phyloP scores from a whole-genome alignment of 1,140 invertebrate genomes.

The Cephus cinctus region DNA sequence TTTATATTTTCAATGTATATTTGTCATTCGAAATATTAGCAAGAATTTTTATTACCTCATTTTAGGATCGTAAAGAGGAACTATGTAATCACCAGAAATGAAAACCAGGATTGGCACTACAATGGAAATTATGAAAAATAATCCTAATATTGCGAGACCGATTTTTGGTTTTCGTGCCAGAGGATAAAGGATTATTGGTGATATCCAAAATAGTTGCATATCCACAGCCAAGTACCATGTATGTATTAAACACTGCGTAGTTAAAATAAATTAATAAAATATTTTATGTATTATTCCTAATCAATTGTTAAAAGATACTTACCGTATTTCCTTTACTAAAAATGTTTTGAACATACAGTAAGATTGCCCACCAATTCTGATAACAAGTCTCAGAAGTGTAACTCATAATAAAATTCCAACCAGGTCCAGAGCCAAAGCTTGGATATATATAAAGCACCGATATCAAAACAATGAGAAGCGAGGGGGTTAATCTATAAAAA shows the following conservation, averaged over 20 bases:
- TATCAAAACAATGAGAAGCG: slow-evolving; percentile 44
- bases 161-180: slow-evolving; percentile 20
- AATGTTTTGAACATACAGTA: slow-evolving; percentile 64
- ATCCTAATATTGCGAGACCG: slow-evolving; percentile 9
- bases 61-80: background rate
- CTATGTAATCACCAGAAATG: background rate
- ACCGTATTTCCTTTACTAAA: slow-evolving; percentile 40
- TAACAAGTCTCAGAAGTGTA: slow-evolving; percentile 38
- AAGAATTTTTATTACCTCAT: background rate
- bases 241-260: slow-evolving; percentile 60
- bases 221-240: slow-evolving; percentile 66
- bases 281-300: slow-evolving; percentile 40
- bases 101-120: background rate
- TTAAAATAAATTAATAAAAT: slow-evolving; percentile 15
- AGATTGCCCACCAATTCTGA: slow-evolving; percentile 60
- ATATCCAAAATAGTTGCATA: slow-evolving; percentile 69
- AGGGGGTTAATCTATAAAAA: slow-evolving; percentile 51
- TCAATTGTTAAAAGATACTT: slow-evolving; percentile 42
- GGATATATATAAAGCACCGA: slow-evolving; percentile 43
- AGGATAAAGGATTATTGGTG: slow-evolving; percentile 55
- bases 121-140: background rate
- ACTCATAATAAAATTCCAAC: slow-evolving; percentile 37
- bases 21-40: no score
- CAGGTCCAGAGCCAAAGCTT: slow-evolving; percentile 45
- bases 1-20: no score